Evolutionary conservation across 2,888 invertebrate species (phyloP).

Genomic region (Brachynemurus nebulosus): DNA sequence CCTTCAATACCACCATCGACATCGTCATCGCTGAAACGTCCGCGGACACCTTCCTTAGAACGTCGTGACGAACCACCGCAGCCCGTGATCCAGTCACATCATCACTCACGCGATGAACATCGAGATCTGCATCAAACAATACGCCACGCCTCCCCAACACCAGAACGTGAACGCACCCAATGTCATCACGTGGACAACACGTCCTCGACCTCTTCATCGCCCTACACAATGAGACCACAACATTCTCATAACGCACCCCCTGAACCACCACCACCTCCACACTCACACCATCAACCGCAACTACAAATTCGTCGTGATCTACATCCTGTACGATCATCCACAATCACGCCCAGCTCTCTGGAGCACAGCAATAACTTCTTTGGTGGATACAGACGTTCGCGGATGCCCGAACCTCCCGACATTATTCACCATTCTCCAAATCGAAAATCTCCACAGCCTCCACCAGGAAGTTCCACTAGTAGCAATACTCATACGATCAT

Average conservation of each 20-base stretch:
- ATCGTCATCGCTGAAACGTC: slow-evolving; percentile 15
- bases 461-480: too few species aligned
- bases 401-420: slow-evolving; percentile 15
- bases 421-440: slow-evolving; percentile 16
- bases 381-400: slow-evolving; percentile 22
- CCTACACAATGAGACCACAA: slow-evolving; percentile 64
- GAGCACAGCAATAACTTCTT: slow-evolving; percentile 27
- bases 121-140: slow-evolving; percentile 13
- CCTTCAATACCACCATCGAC: slow-evolving; percentile 35
- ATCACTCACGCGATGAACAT: slow-evolving; percentile 13
- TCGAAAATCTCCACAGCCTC: slow-evolving; percentile 19
- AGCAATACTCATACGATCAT: background rate
- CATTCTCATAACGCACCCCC: slow-evolving; percentile 29
- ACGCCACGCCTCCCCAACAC: slow-evolving; percentile 22
- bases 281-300: slow-evolving; percentile 24
- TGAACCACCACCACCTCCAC: slow-evolving; percentile 30
- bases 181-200: slow-evolving; percentile 47
- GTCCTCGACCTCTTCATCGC: slow-evolving; percentile 26
- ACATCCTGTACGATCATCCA: slow-evolving; percentile 34
- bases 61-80: slow-evolving; percentile 30
- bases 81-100: slow-evolving; percentile 6
- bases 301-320: slow-evolving; percentile 62
- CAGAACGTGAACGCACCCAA: slow-evolving; percentile 51
- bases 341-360: slow-evolving; percentile 24
- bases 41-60: slow-evolving; percentile 29